Evolutionary conservation across 2,113 vertebrate species (phyloP).

Genomic region (Halichoeres trimaculatus): DNA sequence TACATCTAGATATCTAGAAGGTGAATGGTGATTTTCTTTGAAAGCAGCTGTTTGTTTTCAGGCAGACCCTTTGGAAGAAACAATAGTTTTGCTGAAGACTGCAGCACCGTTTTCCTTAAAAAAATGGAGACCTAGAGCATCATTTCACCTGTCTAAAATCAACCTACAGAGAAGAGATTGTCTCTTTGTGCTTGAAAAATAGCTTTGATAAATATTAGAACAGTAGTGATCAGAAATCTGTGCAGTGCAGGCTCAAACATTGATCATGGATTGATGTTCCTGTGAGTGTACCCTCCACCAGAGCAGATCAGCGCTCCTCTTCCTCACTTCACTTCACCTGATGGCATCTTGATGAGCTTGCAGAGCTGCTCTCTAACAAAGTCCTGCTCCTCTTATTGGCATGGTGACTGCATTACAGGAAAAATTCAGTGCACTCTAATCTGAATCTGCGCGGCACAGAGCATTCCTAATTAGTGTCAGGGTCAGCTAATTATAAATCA

Average conservation of each 20-base stretch:
- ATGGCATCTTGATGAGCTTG: constrained; percentile 32
- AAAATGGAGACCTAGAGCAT: too few relatives aligned
- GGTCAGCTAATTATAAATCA: constrained; percentile 75
- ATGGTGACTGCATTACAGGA: constrained; percentile 46
- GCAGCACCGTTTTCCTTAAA: too few relatives aligned
- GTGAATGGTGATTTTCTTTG: too few relatives aligned
- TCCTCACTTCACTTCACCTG: background rate
- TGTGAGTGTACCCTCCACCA: background rate
- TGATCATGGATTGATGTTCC: background rate
- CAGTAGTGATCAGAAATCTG: too few relatives aligned
- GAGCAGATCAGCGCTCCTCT: constrained; percentile 1
- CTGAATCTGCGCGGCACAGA: constrained; percentile 60
- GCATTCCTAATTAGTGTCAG: constrained; percentile 76
- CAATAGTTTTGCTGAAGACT: too few relatives aligned
- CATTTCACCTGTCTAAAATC: too few relatives aligned
- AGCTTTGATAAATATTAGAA: too few relatives aligned
- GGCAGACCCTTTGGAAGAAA: too few relatives aligned
- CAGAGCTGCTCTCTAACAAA: constrained; percentile 18
- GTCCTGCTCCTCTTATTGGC: constrained; percentile 24
- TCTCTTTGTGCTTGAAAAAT: too few relatives aligned
- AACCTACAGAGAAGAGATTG: too few relatives aligned
- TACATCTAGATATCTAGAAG: too few relatives aligned
- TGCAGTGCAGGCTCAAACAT: background rate
- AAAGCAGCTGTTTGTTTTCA: too few relatives aligned
- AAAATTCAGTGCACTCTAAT: constrained; percentile 64